Percentiles rank a stretch among this genome's conserved stretches.
phyloP scores from a whole-genome alignment of 2,888 invertebrate genomes.

The Terebella lapidaria region DNA sequence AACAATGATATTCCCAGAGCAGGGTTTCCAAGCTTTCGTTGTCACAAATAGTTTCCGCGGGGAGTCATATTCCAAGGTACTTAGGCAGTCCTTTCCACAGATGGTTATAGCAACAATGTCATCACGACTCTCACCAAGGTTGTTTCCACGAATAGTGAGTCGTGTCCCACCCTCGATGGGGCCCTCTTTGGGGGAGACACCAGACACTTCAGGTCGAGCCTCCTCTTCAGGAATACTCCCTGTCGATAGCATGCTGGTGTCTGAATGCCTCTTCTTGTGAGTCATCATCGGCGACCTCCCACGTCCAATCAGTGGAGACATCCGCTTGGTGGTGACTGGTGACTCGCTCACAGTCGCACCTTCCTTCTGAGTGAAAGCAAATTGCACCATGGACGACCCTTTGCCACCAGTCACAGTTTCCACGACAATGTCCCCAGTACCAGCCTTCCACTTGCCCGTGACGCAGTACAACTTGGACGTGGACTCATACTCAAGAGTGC shows the following conservation, averaged over 20 bases:
- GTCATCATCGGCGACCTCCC: not conserved
- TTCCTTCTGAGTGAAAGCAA: not conserved
- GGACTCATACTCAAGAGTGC: constrained; percentile 42
- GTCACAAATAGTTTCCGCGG: constrained; percentile 35
- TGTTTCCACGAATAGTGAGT: constrained; percentile 40
- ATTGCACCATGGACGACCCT: constrained; percentile 10
- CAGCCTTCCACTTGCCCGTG: constrained; percentile 38
- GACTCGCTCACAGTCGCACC: not conserved
- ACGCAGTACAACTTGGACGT: constrained; percentile 35
- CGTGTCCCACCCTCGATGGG: constrained; percentile 38
- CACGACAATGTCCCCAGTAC: constrained; percentile 40
- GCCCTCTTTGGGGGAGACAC: constrained; percentile 39
- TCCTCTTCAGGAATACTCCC: not conserved
- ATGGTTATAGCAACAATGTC: constrained; percentile 43
- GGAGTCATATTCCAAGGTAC: constrained; percentile 43
- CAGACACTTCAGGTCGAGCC: constrained; percentile 33
- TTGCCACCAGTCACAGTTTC: constrained; percentile 47
- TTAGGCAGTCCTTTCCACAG: constrained; percentile 44
- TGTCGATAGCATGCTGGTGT: not conserved
- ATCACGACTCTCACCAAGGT: constrained; percentile 40
- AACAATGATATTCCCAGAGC: constrained; percentile 40
- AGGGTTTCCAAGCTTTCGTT: constrained; percentile 39
- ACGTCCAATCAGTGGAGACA: not conserved
- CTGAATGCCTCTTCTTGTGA: not conserved
- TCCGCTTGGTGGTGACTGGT: not conserved